These are phyloP conservation scores for Agrotis clavis DNA, from an alignment of 2,888 invertebrate species.

Conservation along the genomic window DNA sequence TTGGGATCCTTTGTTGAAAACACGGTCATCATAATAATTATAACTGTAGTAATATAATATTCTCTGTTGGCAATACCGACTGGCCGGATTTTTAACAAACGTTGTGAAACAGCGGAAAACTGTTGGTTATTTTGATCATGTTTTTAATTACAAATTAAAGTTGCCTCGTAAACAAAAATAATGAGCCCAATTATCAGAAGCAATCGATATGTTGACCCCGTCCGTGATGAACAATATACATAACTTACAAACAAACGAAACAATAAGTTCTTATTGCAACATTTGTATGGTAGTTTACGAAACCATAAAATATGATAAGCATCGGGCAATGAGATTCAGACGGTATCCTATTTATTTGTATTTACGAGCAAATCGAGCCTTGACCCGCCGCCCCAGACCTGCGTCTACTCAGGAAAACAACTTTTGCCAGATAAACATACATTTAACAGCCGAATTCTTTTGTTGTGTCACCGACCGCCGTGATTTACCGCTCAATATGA, in stretches of 20 bases:
- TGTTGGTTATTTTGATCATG: slow-evolving; percentile 4
- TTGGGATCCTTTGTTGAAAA: slow-evolving; percentile 54
- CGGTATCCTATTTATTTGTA: slow-evolving; percentile 87
- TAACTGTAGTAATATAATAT: slow-evolving; percentile 50
- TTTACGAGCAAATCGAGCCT: slow-evolving; percentile 86
- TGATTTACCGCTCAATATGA: slow-evolving; percentile 74
- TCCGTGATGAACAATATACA: background rate
- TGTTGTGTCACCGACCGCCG: slow-evolving; percentile 67
- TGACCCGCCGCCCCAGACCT: slow-evolving; percentile 77
- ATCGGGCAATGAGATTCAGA: slow-evolving; percentile 85
- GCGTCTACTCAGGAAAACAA: slow-evolving; percentile 76
- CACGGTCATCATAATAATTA: slow-evolving; percentile 52
- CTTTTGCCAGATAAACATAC: slow-evolving; percentile 76
- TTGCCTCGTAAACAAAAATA: background rate
- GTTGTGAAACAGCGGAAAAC: slow-evolving; percentile 14
- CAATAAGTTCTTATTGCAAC: slow-evolving; percentile 79
- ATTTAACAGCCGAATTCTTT: slow-evolving; percentile 69
- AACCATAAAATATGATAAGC: slow-evolving; percentile 88
- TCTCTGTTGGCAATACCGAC: slow-evolving; percentile 20
- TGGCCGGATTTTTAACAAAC: slow-evolving; percentile 14
- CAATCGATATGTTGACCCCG: background rate
- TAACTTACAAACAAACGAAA: slow-evolving; percentile 70
- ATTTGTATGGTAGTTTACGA: slow-evolving; percentile 82
- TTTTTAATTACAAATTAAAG: slow-evolving; percentile 10
- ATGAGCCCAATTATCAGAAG: background rate